These are phyloP conservation scores for Microplitis manilae DNA, from an alignment of 2,888 invertebrate genomes.

Conservation along the genomic window DNA sequence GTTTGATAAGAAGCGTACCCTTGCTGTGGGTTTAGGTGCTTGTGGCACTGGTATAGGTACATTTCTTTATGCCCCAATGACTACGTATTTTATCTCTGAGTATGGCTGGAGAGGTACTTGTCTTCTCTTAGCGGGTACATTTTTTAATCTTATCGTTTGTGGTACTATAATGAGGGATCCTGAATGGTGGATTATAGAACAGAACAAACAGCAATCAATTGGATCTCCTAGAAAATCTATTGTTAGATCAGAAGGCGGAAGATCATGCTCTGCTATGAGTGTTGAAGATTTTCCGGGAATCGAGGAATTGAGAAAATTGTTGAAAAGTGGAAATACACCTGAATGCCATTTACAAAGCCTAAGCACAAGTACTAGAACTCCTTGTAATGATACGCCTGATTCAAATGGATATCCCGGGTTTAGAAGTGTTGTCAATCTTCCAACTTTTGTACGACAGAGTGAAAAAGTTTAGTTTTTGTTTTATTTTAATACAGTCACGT, in stretches of 20 bases:
- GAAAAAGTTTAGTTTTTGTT: constrained; percentile 75
- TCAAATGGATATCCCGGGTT: constrained; percentile 72
- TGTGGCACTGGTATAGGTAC: constrained; percentile 93
- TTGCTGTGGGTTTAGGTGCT: constrained; percentile 90
- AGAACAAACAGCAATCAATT: constrained; percentile 71
- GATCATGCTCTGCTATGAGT: constrained; percentile 72
- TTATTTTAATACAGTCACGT: neutral
- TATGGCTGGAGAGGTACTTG: constrained; percentile 91
- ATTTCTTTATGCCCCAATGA: constrained; percentile 89
- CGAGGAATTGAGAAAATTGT: constrained; percentile 79
- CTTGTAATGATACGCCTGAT: constrained; percentile 69
- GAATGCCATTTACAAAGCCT: constrained; percentile 79
- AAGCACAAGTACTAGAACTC: constrained; percentile 76
- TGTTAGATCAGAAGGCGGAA: constrained; percentile 73
- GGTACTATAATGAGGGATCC: constrained; percentile 91
- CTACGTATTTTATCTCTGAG: constrained; percentile 82
- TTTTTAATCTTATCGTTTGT: constrained; percentile 88
- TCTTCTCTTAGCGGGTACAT: constrained; percentile 85
- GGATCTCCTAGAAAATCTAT: constrained; percentile 73
- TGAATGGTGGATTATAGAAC: constrained; percentile 83
- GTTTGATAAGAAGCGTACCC: constrained; percentile 89
- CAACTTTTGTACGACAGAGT: constrained; percentile 81
- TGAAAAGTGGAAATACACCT: constrained; percentile 81
- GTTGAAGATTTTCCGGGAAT: constrained; percentile 76
- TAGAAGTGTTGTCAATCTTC: constrained; percentile 82